Base-by-base conservation (phyloP, 2,797 vertebrate species). In the Chrysocyon brachyurus region DNA sequence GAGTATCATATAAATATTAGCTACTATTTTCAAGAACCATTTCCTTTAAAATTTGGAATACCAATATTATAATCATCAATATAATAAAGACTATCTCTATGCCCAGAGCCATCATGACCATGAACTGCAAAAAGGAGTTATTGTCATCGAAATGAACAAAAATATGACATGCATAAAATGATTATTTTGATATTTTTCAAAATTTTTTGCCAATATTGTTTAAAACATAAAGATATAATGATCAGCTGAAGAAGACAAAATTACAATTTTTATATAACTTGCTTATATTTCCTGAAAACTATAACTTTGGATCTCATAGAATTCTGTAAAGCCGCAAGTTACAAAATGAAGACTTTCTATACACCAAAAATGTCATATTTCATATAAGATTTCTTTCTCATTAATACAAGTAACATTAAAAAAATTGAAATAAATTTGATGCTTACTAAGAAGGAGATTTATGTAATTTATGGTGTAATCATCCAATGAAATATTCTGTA, bases 1-100 rank as follows among this genome's bases (percentile, higher is more conserved):
- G 70, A 63, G 21, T 78, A 68, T 77, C 73, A 83, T 56, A 72
- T 81, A 92, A 91, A 93, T 96, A 94, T 83, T 93, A 96, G 73
- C 54, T 94, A 77, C 78, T 85, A 54, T 85, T 96, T 77, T 87
- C 72, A 92, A 95, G 91, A 96, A 59, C 56, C 36, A 14, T 64
- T 52, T 78, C 59, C 11, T 66, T 83, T 83, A 96, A 83, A 78
- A 78, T 66, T 64, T 90, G 88, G 73, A 91, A 78, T 81, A 79
- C 3, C 56, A 79, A 36, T n/a, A 22, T 22, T 96, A 56, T 52
- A 72, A 79, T 78, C 22, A 77, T 33, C 36, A 85, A 1, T 70
- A 87, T 36, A 81, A 46, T 59, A 36, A 91, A 73, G 28, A 16
- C 36, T 85, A 12, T n/a, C 31, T 93, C 81, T 84, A 19, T 77